These are phyloP conservation scores for Odobenus rosmarus DNA, from an alignment of 2,113 vertebrate species.

Conservation along the genomic window DNA sequence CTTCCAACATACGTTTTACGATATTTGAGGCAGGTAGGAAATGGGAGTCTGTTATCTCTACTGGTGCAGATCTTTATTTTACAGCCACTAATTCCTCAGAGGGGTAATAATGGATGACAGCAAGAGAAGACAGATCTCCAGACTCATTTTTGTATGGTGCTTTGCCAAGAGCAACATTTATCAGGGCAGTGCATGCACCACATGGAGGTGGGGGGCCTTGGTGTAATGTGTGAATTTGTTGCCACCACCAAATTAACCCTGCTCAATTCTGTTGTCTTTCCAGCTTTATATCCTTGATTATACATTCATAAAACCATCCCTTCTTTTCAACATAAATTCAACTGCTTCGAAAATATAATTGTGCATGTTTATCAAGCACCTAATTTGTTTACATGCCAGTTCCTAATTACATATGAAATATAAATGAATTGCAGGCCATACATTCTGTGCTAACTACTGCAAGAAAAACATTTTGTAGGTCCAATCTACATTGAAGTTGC, in stretches of 20 bases:
- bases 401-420: constrained; percentile 86
- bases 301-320: constrained; percentile 88
- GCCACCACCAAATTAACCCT: constrained; percentile 90
- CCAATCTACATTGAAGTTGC: constrained; percentile 57
- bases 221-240: constrained; percentile 86
- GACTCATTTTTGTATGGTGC: constrained; percentile 89
- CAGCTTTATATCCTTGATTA: constrained; percentile 90
- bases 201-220: constrained; percentile 81
- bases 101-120: constrained; percentile 92
- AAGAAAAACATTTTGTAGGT: constrained; percentile 70
- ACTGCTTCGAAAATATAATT: constrained; percentile 89
- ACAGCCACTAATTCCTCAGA: constrained; percentile 90
- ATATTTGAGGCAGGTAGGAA: constrained; percentile 88
- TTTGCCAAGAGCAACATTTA: constrained; percentile 96
- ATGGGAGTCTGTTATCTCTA: constrained; percentile 91
- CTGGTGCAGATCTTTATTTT: constrained; percentile 93
- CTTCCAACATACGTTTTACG: constrained; percentile 87
- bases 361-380: constrained; percentile 85
- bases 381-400: constrained; percentile 87
- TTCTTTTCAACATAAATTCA: constrained; percentile 86
- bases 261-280: constrained; percentile 90
- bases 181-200: constrained; percentile 91
- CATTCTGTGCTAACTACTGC: constrained; percentile 75
- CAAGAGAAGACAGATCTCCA: constrained; percentile 89
- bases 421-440: constrained; percentile 82